Base-by-base conservation (phyloP, 2,888 invertebrate genomes). In the Sisyra terminalis region DNA sequence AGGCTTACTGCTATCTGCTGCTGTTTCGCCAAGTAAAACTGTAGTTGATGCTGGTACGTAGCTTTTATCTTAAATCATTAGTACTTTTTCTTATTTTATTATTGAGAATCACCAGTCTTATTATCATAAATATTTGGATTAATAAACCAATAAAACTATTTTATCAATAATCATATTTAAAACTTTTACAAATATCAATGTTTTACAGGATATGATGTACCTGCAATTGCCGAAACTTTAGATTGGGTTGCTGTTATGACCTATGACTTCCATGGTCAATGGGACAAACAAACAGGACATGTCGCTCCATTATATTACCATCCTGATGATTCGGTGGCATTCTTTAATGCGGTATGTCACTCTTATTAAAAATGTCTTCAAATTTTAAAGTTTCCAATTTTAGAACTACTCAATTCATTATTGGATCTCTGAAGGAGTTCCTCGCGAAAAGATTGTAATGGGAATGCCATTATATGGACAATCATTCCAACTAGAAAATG, bases 231-330 rank as follows among this genome's bases (percentile, higher is more conserved):
- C 0, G 67, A 72, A 50, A 73, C 82, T 55, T 65, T 90, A 44
- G 89, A 90, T 57, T 89, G 88, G 86, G 83, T 90, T 39, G 84
- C 88, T 1, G 86, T 90, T 0, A 90, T 90, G 90, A 81, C 87
- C 0, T 90, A 90, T 53, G 90, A 90, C 55, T 88, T 78, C 63
- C 88, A 89, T 51, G 89, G 89, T 0, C 87, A 87, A 53, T 90
- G 89, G 89, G 89, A 89, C 53, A 86, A 85, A 56, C 81, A 81
- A 57, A 90, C 89, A 1, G 90, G 89, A 0, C 90, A 90, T 54
- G 84, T 89, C 0, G 85, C 89, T 1, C 90, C 89, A 0, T 59
- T 90, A 32, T 87, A 76, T 51, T 72, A 80, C 53, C 86, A 88
- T 56, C 80, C 83, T 2, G 79, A 85, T 36, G 88, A 88, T 54